Evolutionary conservation across 2,113 vertebrate genomes (phyloP).

Genomic region (Pangasianodon gigas): DNA sequence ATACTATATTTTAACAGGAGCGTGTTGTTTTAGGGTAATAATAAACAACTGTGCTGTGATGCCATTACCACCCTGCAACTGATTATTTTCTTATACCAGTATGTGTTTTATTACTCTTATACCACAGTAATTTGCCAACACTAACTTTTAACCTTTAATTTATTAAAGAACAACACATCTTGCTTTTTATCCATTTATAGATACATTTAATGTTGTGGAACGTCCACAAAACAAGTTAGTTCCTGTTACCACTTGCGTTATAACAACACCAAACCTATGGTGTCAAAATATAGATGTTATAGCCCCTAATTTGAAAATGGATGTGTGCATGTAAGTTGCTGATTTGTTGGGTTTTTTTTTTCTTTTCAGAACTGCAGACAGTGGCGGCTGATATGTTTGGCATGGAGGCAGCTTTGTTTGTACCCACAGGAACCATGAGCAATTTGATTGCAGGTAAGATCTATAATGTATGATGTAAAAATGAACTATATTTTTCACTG

Average conservation of each 20-base stretch:
- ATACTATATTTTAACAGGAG: too few relatives aligned
- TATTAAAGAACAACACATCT: neutral
- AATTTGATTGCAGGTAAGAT: slow-evolving; percentile 81
- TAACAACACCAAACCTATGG: neutral
- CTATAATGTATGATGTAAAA: neutral
- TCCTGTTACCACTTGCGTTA: neutral
- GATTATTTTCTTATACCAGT: too few relatives aligned
- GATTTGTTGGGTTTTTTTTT: neutral
- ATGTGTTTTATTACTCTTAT: neutral
- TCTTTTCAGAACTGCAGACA: slow-evolving; percentile 78
- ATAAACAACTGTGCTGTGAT: neutral
- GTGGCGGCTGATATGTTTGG: slow-evolving; percentile 71
- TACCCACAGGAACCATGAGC: slow-evolving; percentile 82
- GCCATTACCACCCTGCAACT: neutral
- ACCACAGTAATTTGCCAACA: neutral
- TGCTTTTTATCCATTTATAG: neutral
- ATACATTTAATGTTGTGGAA: neutral
- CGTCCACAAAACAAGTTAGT: neutral
- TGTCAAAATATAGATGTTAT: neutral
- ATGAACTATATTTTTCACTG: neutral
- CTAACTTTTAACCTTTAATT: neutral
- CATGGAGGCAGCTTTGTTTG: slow-evolving; percentile 77
- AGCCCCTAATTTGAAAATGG: neutral
- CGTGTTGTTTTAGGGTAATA: neutral
- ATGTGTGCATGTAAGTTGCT: neutral